phyloP scores from a whole-genome alignment of 2,888 invertebrate species.

The Pristionchus japonicus region DNA sequence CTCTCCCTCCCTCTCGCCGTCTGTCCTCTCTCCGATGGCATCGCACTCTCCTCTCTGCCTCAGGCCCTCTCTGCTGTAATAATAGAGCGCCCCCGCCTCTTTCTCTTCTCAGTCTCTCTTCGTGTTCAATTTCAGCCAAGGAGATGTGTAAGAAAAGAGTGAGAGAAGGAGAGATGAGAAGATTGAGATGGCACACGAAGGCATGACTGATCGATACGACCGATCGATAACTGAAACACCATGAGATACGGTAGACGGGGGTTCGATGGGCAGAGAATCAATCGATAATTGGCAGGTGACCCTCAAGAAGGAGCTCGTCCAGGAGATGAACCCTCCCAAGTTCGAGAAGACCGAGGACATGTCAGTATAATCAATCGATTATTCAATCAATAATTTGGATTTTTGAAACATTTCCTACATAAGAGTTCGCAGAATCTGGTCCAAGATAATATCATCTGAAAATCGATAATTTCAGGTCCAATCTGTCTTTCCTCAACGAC shows the following conservation, averaged over 20 bases:
- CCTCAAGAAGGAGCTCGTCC: slow-evolving; percentile 90
- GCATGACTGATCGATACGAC: slow-evolving; percentile 15
- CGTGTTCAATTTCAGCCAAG: slow-evolving; percentile 46
- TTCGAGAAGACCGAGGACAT: slow-evolving; percentile 88
- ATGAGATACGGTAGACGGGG: slow-evolving; percentile 26
- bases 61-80: slow-evolving; percentile 16
- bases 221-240: neutral
- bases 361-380: slow-evolving; percentile 74
- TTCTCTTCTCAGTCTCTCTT: slow-evolving; percentile 33
- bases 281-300: slow-evolving; percentile 79
- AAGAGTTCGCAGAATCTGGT: neutral
- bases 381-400: too few relatives aligned
- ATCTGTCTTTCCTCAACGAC: slow-evolving; percentile 98
- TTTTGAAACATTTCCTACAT: neutral
- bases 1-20: slow-evolving; percentile 18
- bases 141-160: slow-evolving; percentile 39
- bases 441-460: neutral
- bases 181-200: slow-evolving; percentile 16
- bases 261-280: neutral
- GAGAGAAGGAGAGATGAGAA: neutral
- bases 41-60: neutral
- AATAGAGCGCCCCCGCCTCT: slow-evolving; percentile 32
- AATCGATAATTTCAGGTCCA: slow-evolving; percentile 75
- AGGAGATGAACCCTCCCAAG: slow-evolving; percentile 98
- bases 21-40: neutral